Evolutionary conservation across 2,888 invertebrate genomes (phyloP), one percentile per base, ranked within the genome.

Genomic region (Palloptera scutellata): DNA sequence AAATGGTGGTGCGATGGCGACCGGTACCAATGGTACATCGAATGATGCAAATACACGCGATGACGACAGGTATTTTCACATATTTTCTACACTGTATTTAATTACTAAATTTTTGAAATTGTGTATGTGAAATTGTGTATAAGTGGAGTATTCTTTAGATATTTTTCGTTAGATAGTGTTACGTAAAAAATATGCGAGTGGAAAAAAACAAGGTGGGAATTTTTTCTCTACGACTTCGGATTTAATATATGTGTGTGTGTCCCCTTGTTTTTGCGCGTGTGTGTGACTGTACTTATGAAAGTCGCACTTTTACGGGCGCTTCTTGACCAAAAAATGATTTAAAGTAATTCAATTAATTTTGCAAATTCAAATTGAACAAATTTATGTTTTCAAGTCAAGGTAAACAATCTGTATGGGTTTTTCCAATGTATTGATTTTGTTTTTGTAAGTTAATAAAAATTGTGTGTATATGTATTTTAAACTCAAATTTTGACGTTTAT

Each of bases 11-110:
- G 89, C 91, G 70, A 77, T 77, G 67, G 75, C 79, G 64, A 81
- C 91, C 69, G 79, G 78, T 67, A 77, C 80, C 60, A 83, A 81
- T 74, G 83, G 83, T 71, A 74, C 78, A 59, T 76, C 78, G 54
- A 82, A 81, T 72, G 83, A 81, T 70, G 69, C 74, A 58, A 81
- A 80, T 70, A 80, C 80, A 74, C 91, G 92, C 83, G 92, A 92
- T 87, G 93, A 93, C 86, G 93, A 91, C 88, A 91, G 91, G 91
- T 92, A 90, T 83, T 85, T 80, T 59, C 62, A 65, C n/a, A 45
- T 68, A 67, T 69, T 70, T 67, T 69, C 45, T 20, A 42, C 61
- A 55, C 13, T 61, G 11, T 17, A 12, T 43, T 45, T n/a, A 40
- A 48, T 52, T 40, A 48, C 61, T 61, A 61, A 51, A 42, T 62